Evolutionary conservation across 2,797 vertebrate species (phyloP).

Genomic region (Scomberomorus guttatus): DNA sequence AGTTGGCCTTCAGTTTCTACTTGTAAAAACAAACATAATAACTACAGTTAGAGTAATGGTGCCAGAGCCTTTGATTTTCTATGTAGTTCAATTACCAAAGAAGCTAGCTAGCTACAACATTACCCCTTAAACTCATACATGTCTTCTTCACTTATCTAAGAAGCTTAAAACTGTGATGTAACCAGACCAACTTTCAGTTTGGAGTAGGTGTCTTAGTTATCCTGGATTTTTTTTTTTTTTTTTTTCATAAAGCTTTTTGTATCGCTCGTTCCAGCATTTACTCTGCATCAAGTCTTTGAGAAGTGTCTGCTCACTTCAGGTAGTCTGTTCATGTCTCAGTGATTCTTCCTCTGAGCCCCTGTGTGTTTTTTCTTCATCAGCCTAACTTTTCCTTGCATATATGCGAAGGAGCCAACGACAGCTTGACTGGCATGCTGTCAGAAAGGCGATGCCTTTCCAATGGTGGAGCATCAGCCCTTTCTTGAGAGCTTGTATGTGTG

Average conservation of each 20-base stretch:
- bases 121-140: rapidly evolving
- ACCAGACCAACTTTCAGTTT: conserved; percentile 13
- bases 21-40: conserved; percentile 29
- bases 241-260: conserved; percentile 35
- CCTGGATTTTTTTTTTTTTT: conserved; percentile 28
- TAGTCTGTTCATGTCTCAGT: conserved; percentile 80
- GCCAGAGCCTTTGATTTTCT: not conserved
- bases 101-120: not conserved
- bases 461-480: conserved; percentile 90
- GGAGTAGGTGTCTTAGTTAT: conserved; percentile 30
- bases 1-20: conserved; percentile 31
- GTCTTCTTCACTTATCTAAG: not conserved
- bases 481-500: conserved; percentile 83
- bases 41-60: not conserved
- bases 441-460: conserved; percentile 83
- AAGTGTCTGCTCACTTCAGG: conserved; percentile 77
- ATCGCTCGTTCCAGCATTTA: conserved; percentile 65
- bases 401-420: conserved; percentile 84
- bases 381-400: conserved; percentile 92
- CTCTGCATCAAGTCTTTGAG: conserved; percentile 68
- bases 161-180: not conserved
- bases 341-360: conserved; percentile 70
- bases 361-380: conserved; percentile 83
- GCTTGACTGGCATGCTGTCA: conserved; percentile 97
- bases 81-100: not conserved